Evolutionary conservation across 1,140 invertebrate species (phyloP).

Genomic region (Idris sp.): DNA sequence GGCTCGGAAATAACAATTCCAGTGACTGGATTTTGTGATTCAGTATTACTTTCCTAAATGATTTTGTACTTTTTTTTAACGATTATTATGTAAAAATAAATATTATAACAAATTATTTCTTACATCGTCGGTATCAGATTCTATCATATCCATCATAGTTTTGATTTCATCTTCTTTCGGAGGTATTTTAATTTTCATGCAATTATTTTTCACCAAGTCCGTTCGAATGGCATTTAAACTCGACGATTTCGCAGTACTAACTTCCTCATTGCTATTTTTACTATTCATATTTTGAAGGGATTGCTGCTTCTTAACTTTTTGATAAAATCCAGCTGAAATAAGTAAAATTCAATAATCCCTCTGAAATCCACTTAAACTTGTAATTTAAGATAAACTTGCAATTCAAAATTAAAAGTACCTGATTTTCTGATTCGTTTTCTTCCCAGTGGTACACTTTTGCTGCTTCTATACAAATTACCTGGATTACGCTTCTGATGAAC

Average conservation of each 20-base stretch:
- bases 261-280: conserved; percentile 53
- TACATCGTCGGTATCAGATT: conserved; percentile 70
- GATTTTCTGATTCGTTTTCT: conserved; percentile 64
- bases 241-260: conserved; percentile 47
- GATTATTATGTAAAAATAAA: not conserved
- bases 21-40: conserved; percentile 48
- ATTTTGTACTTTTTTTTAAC: too few relatives aligned
- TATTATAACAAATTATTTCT: conserved; percentile 14
- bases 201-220: conserved; percentile 38
- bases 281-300: conserved; percentile 13
- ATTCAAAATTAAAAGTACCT: conserved; percentile 34
- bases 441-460: conserved; percentile 52
- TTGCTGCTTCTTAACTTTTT: conserved; percentile 51
- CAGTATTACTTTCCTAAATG: conserved; percentile 63
- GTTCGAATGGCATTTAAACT: conserved; percentile 38
- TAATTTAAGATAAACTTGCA: not conserved
- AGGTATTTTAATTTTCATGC: conserved; percentile 57
- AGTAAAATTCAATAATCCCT: conserved; percentile 11
- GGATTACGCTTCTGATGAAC: conserved; percentile 48
- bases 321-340: conserved; percentile 37
- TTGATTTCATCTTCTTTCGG: conserved; percentile 74
- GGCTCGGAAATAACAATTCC: conserved; percentile 32
- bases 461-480: conserved; percentile 67
- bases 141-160: conserved; percentile 74
- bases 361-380: too few relatives aligned